Evolutionary conservation across 2,113 vertebrate species (phyloP).

Genomic region (Notiomystis cincta): DNA sequence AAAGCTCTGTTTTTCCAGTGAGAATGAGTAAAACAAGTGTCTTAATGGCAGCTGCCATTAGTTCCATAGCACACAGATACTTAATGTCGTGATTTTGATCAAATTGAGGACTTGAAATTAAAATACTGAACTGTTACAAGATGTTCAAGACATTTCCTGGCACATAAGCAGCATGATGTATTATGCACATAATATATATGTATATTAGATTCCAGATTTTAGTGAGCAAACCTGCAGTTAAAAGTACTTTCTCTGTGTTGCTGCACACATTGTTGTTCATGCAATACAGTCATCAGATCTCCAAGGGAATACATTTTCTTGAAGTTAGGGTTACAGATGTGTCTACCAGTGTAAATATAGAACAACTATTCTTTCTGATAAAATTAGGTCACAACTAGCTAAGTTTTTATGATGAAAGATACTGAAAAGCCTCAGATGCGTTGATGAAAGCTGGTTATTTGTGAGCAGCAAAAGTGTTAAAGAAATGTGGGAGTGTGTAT

Average conservation of each 20-base stretch:
- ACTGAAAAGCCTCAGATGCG: not conserved
- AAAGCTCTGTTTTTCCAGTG: not conserved
- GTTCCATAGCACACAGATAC: fast-evolving
- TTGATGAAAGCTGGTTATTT: not conserved
- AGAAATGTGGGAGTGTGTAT: not conserved
- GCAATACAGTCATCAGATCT: not conserved
- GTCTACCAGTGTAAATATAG: not conserved
- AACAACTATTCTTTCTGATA: not conserved
- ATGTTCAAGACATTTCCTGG: not conserved
- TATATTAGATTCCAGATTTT: not conserved
- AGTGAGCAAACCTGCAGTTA: not conserved
- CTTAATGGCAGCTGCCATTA: not conserved
- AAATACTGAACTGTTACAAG: not conserved
- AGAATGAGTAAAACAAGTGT: not conserved
- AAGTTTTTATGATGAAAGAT: not conserved
- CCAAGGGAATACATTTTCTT: not conserved
- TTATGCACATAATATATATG: not conserved
- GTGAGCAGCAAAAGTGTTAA: not conserved
- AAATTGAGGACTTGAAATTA: not conserved
- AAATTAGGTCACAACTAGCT: not conserved
- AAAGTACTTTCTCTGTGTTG: not conserved
- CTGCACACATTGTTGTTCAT: not conserved
- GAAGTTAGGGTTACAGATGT: not conserved
- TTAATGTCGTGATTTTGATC: not conserved
- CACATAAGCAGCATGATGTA: not conserved